Conservation (phyloP, 2,797 vertebrate genomes). For the Catharus ustulatus region DNA sequence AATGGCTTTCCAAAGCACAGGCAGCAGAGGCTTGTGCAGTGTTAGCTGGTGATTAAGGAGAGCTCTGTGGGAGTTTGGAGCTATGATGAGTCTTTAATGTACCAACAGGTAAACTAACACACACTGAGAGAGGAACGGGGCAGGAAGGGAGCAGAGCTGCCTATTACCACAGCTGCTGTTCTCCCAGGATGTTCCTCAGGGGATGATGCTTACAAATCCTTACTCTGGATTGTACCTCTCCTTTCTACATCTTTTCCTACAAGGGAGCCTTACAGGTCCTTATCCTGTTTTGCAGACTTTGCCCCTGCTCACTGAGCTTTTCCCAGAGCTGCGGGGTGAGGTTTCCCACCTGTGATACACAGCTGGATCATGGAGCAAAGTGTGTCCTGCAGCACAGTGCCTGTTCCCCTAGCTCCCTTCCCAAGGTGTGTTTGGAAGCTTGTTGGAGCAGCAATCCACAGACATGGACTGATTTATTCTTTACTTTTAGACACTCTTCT, state of each 20-base stretch:
- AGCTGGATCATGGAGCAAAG: neutral
- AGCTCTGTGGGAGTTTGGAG: conserved; percentile 1
- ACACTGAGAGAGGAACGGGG: neutral
- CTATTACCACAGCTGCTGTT: neutral
- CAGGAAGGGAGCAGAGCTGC: neutral
- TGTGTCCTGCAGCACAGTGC: accelerated
- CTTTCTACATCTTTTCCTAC: neutral
- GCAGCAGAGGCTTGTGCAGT: neutral
- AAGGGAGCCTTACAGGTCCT: neutral
- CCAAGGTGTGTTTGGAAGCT: neutral
- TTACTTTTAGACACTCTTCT: neutral
- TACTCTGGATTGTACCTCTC: neutral
- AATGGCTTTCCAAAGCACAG: conserved; percentile 11
- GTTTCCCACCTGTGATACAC: neutral
- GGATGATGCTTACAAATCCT: neutral
- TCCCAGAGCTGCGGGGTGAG: neutral
- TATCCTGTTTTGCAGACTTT: neutral
- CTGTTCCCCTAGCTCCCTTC: neutral
- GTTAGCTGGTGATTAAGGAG: conserved; percentile 17
- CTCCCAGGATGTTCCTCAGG: neutral
- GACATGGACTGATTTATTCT: neutral
- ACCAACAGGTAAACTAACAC: conserved; percentile 14
- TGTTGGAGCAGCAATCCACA: neutral
- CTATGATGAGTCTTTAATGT: conserved; percentile 31
- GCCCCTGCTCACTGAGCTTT: neutral